phyloP scores from a whole-genome alignment of 1,140 invertebrate species.

The Nasonia longicornis region DNA sequence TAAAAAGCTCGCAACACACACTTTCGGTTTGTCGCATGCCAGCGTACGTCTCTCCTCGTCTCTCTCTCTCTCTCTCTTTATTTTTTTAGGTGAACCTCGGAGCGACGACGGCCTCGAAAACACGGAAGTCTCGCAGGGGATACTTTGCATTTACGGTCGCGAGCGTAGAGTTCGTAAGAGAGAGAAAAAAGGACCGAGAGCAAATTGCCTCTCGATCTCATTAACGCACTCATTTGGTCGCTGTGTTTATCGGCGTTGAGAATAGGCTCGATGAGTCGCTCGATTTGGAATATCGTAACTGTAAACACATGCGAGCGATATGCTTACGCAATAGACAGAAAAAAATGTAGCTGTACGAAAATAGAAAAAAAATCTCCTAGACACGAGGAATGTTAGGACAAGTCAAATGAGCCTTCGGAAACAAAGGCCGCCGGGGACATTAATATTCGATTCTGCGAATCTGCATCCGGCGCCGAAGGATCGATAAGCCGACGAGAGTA shows the following conservation, averaged over 20 bases:
- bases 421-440: conserved; percentile 23
- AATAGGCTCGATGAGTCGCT: conserved; percentile 1
- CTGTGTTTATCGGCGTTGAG: not conserved
- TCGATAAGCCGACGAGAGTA: conserved; percentile 17
- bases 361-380: not conserved
- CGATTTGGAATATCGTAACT: not conserved
- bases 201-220: conserved; percentile 20
- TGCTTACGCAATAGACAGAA: not conserved
- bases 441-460: conserved; percentile 41
- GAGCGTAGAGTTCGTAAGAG: not conserved
- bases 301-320: not conserved
- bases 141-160: conserved; percentile 35
- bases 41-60: not conserved
- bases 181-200: not conserved
- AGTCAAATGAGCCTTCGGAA: not conserved
- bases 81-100: conserved; percentile 16
- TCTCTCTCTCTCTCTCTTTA: not conserved
- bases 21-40: conserved; percentile 28
- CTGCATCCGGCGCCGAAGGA: conserved; percentile 20
- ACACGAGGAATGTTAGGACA: not conserved
- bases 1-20: conserved; percentile 29
- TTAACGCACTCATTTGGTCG: conserved; percentile 8
- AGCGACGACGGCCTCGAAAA: conserved; percentile 24
- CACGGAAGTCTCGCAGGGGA: conserved; percentile 35
- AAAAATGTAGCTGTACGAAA: not conserved